A percentile compares a stretch with the other conserved stretches of the same genome.
phyloP scores from a whole-genome alignment of 2,888 invertebrate genomes.

The Conomelus anceps region DNA sequence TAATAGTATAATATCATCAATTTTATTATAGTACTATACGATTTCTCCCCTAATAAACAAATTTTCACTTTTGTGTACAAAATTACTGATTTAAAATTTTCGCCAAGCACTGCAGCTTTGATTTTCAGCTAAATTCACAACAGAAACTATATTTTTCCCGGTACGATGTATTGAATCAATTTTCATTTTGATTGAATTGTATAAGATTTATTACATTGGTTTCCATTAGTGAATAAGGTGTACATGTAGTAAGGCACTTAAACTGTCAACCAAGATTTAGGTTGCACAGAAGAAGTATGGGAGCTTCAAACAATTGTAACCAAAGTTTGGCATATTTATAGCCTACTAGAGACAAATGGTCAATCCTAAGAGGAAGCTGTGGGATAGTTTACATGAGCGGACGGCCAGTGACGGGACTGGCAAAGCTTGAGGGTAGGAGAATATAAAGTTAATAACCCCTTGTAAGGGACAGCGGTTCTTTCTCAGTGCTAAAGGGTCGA shows the following conservation, averaged over 20 bases:
- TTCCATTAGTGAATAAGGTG: not conserved
- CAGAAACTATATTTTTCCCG: too few relatives aligned
- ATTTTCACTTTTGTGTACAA: too few relatives aligned
- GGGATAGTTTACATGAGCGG: not conserved
- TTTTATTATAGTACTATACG: too few relatives aligned
- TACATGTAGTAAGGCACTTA: not conserved
- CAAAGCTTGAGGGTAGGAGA: not conserved
- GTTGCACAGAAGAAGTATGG: not conserved
- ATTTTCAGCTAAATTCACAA: too few relatives aligned
- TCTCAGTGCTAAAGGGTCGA: not conserved
- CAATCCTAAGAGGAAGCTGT: not conserved
- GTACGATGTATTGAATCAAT: too few relatives aligned
- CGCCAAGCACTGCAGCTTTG: too few relatives aligned
- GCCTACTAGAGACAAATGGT: conserved; percentile 1
- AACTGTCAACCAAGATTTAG: not conserved
- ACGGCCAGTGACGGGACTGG: too few relatives aligned
- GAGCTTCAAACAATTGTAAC: not conserved
- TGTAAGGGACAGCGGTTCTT: not conserved
- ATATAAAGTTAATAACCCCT: not conserved
- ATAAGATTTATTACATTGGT: not conserved
- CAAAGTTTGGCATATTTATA: not conserved
- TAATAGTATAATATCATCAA: too few relatives aligned
- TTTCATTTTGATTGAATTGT: too few relatives aligned
- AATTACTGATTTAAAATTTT: too few relatives aligned
- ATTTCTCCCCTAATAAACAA: too few relatives aligned